Conservation (phyloP, 2,113 vertebrate genomes). For the Silurus glanis region DNA sequence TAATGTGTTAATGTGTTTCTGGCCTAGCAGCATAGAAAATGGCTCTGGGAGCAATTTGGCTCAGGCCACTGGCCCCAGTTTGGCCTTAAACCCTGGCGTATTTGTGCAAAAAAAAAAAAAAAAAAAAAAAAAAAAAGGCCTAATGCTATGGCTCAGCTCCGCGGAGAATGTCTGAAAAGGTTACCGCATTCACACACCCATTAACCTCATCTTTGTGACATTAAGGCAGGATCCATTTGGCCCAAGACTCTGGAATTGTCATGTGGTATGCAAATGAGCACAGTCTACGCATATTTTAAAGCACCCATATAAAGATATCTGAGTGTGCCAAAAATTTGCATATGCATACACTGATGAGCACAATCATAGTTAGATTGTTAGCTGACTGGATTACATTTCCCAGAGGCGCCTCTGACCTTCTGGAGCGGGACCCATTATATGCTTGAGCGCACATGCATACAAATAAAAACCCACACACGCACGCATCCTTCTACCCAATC, state of each 20-base stretch:
- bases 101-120: constrained; percentile 11
- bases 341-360: not conserved
- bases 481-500: constrained; percentile 34
- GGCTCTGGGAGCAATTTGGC: constrained; percentile 18
- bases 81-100: constrained; percentile 17
- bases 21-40: constrained; percentile 33
- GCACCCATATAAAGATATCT: not conserved
- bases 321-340: not conserved
- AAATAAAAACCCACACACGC: constrained; percentile 1
- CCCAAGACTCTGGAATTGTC: constrained; percentile 11
- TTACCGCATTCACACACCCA: constrained; percentile 23
- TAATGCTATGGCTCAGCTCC: constrained; percentile 40
- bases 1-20: constrained; percentile 29
- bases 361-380: constrained; percentile 20
- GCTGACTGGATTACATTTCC: not conserved
- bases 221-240: constrained; percentile 36
- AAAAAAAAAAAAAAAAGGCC: constrained; percentile 34
- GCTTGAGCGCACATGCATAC: constrained; percentile 6
- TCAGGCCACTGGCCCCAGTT: not conserved
- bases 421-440: not conserved
- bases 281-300: not conserved
- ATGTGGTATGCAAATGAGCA: constrained; percentile 10
- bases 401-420: constrained; percentile 12
- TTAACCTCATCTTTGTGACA: constrained; percentile 44
- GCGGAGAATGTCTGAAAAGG: constrained; percentile 43